Conservation (phyloP, 2,797 vertebrate genomes). For the Siniperca obscura region DNA sequence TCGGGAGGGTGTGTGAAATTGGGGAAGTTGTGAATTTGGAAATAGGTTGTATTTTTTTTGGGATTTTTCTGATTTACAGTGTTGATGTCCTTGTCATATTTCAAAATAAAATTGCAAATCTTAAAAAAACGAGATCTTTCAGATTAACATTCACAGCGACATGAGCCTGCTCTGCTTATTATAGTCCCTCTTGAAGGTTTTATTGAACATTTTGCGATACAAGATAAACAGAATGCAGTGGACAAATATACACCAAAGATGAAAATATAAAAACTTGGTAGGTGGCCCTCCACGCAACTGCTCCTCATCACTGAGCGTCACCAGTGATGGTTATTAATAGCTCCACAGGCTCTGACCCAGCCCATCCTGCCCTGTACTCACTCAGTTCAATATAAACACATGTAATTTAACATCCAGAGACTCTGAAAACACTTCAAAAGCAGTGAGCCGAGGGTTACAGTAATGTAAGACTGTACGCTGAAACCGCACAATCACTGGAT, state of each 20-base stretch:
- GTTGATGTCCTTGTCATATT: neutral
- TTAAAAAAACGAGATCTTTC: neutral
- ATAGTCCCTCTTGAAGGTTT: neutral
- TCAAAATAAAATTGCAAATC: neutral
- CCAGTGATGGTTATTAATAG: conserved; percentile 70
- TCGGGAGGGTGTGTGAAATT: too few relatives aligned
- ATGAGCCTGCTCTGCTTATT: too few relatives aligned
- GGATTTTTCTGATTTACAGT: neutral
- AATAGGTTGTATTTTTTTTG: too few relatives aligned
- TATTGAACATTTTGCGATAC: neutral
- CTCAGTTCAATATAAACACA: conserved; percentile 36
- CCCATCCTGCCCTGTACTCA: conserved; percentile 50
- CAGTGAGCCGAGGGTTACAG: neutral
- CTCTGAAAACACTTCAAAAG: conserved; percentile 21
- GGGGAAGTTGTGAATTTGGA: neutral
- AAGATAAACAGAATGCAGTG: neutral
- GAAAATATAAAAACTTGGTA: neutral
- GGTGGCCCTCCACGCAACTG: neutral
- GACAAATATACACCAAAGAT: neutral
- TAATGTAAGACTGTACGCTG: neutral
- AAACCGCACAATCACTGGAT: conserved; percentile 6
- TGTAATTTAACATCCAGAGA: conserved; percentile 57
- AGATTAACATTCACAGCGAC: neutral
- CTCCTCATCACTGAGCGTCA: conserved; percentile 15
- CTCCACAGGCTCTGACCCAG: conserved; percentile 43